Evolutionary conservation across 2,113 vertebrate genomes (phyloP).

Genomic region (Chiloscyllium plagiosum): DNA sequence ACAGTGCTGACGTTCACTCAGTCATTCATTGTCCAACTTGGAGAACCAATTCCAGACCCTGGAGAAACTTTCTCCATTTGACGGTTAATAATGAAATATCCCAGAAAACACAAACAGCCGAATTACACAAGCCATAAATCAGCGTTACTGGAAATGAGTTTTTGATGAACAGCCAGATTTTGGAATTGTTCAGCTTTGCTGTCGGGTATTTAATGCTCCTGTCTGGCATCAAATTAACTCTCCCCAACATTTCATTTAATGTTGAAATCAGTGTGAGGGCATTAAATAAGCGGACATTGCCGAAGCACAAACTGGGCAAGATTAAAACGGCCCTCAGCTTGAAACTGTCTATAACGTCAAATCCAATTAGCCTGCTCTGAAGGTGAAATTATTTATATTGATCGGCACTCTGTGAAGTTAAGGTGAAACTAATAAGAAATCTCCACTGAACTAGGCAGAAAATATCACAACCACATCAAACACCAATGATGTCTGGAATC

Average conservation of each 20-base stretch:
- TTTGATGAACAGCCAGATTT: background rate
- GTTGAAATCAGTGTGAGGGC: background rate
- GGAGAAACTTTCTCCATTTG: background rate
- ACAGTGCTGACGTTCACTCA: background rate
- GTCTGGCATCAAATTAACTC: background rate
- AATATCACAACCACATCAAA: background rate
- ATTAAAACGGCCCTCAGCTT: background rate
- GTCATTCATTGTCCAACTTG: background rate
- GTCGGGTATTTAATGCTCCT: background rate
- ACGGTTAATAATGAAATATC: background rate
- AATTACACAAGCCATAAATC: background rate
- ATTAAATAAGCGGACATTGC: background rate
- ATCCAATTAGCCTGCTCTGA: background rate
- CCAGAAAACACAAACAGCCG: background rate
- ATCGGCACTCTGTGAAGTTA: background rate
- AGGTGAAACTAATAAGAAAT: background rate
- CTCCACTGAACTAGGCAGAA: background rate
- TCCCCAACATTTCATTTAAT: background rate
- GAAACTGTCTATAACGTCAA: background rate
- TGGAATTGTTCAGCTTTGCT: background rate
- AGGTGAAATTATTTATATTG: background rate
- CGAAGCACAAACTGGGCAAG: background rate
- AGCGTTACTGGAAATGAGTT: background rate
- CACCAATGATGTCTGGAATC: background rate
- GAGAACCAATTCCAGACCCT: background rate